These are phyloP conservation scores for Phocoena phocoena DNA, from an alignment of 2,113 vertebrate genomes.

Conservation along the genomic window DNA sequence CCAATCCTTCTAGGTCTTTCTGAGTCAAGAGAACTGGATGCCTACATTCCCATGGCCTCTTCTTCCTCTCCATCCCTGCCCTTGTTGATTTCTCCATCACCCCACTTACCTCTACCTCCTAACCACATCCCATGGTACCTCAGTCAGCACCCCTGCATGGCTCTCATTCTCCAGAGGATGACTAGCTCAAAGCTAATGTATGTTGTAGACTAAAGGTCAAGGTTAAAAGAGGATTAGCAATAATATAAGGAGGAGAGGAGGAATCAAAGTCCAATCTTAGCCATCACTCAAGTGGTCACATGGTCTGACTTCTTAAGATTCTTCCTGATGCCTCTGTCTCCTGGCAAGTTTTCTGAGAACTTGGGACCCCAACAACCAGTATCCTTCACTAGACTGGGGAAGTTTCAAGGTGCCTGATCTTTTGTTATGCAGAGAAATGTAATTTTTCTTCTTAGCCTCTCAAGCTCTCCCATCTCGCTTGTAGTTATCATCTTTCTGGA, in stretches of 20 bases:
- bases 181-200: rapidly evolving
- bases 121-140: too few relatives aligned
- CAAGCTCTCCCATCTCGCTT: not conserved
- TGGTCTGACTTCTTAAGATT: not conserved
- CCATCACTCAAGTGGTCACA: too few relatives aligned
- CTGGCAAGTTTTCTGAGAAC: not conserved
- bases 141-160: rapidly evolving
- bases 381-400: not conserved
- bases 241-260: rapidly evolving
- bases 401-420: not conserved
- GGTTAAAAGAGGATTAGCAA: not conserved
- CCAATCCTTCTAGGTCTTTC: rapidly evolving
- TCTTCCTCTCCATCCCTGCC: not conserved
- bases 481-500: not conserved
- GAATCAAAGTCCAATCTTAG: not conserved
- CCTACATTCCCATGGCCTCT: rapidly evolving
- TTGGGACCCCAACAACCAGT: rapidly evolving
- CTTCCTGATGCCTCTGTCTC: not conserved
- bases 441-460: not conserved
- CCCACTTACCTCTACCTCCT: rapidly evolving
- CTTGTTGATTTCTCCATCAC: too few relatives aligned
- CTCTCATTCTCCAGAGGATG: not conserved
- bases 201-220: not conserved
- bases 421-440: not conserved
- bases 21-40: rapidly evolving